Evolutionary conservation across 2,113 vertebrate genomes (phyloP).

Genomic region (Mustela nigripes): DNA sequence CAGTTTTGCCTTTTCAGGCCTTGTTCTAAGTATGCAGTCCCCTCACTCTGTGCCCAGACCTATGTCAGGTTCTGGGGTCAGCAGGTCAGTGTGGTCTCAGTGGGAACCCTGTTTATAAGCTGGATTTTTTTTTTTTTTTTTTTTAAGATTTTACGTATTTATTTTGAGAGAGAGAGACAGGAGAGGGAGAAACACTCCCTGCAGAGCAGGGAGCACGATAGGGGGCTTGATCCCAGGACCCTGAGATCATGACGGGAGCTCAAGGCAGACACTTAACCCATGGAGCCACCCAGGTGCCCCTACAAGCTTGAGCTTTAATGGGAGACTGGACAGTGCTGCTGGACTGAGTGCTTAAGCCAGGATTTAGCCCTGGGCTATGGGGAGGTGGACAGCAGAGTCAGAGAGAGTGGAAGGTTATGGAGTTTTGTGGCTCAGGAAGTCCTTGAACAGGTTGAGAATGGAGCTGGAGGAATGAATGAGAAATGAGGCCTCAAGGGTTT

Average conservation of each 20-base stretch:
- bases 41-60: not conserved
- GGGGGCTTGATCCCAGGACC: not conserved
- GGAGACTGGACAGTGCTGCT: not conserved
- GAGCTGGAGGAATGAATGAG: not conserved
- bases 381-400: not conserved
- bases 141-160: not conserved
- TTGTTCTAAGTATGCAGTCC: not conserved
- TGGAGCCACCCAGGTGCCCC: not conserved
- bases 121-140: constrained; percentile 7
- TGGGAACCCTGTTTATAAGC: not conserved
- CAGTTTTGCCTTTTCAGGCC: not conserved
- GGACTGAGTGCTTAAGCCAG: constrained; percentile 15
- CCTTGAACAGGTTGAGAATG: not conserved
- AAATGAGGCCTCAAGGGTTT: not conserved
- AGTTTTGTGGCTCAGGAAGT: not conserved
- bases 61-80: not conserved
- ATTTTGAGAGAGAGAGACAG: not conserved
- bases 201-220: not conserved
- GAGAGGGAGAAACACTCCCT: not conserved
- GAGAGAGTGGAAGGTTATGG: not conserved
- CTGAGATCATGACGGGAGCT: not conserved
- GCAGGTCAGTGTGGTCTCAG: not conserved
- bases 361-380: not conserved
- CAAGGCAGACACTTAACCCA: not conserved
- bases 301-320: constrained; percentile 26